These are phyloP conservation scores for Saccopteryx bilineata DNA, from an alignment of 2,113 vertebrate genomes.

Conservation along the genomic window DNA sequence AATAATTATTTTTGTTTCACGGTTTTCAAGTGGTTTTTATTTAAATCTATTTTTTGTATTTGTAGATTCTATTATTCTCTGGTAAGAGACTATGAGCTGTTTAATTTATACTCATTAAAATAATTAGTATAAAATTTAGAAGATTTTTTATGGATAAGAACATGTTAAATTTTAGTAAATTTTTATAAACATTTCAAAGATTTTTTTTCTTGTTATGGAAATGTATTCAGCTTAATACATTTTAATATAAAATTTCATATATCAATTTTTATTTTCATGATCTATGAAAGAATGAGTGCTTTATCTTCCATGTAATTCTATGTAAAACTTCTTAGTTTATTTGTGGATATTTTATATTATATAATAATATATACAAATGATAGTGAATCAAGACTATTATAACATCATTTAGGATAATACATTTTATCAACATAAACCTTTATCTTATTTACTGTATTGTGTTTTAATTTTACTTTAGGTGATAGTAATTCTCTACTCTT, in stretches of 20 bases:
- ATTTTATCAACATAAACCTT: conserved; percentile 11
- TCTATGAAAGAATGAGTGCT: conserved; percentile 16
- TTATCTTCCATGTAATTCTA: not conserved
- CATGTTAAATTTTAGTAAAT: conserved; percentile 33
- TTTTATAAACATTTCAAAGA: not conserved
- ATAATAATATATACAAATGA: conserved; percentile 27
- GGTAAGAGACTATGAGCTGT: not conserved
- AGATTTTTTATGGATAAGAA: not conserved
- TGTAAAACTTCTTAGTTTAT: conserved; percentile 24
- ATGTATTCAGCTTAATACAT: conserved; percentile 24
- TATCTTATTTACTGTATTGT: not conserved
- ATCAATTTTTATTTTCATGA: conserved; percentile 27
- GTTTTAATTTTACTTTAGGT: not conserved
- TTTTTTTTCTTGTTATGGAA: not conserved
- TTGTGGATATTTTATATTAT: conserved; percentile 55
- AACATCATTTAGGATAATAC: not conserved
- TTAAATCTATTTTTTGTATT: not conserved
- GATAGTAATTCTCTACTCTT: not conserved
- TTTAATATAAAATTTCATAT: conserved; percentile 34
- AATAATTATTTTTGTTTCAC: not conserved
- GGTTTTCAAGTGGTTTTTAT: not conserved
- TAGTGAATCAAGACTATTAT: not conserved
- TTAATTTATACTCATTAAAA: conserved; percentile 49
- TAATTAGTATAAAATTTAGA: not conserved
- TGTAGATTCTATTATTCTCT: not conserved